phyloP scores from a whole-genome alignment of 2,113 vertebrate genomes.

The Macquaria australasica region DNA sequence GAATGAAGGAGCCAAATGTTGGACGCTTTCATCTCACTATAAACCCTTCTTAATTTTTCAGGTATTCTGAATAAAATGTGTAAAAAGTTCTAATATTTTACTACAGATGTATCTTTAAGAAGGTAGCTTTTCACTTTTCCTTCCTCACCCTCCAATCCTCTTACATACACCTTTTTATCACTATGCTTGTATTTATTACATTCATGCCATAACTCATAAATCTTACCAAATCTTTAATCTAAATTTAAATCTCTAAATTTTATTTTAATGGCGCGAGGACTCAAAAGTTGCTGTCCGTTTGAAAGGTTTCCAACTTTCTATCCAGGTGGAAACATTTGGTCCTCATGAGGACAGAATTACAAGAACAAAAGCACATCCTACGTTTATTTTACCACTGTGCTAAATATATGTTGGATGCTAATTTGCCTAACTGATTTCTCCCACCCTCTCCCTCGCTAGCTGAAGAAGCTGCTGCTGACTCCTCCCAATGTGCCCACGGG shows the following conservation, averaged over 20 bases:
- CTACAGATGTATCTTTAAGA: background rate
- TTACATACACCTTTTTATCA: no score
- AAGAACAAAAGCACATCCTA: no score
- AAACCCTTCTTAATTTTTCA: background rate
- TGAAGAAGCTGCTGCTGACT: constrained; percentile 94
- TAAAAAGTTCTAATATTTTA: background rate
- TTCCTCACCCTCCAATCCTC: background rate
- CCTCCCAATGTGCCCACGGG: constrained; percentile 87
- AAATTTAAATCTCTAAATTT: background rate
- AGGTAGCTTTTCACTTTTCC: background rate
- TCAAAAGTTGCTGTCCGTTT: background rate
- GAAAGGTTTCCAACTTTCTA: background rate
- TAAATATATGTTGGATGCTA: background rate
- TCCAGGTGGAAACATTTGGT: background rate
- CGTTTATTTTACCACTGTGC: background rate
- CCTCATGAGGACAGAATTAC: no score
- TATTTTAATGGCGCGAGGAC: background rate
- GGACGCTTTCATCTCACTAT: background rate
- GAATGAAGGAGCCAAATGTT: constrained; percentile 8
- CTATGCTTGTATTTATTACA: background rate
- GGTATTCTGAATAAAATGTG: background rate
- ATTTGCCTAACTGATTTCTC: background rate
- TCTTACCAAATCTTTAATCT: background rate
- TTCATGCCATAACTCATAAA: background rate
- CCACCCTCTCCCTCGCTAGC: constrained; percentile 74